These are phyloP conservation scores for Nibea coibor DNA, from an alignment of 2,113 vertebrate species.

Conservation along the genomic window DNA sequence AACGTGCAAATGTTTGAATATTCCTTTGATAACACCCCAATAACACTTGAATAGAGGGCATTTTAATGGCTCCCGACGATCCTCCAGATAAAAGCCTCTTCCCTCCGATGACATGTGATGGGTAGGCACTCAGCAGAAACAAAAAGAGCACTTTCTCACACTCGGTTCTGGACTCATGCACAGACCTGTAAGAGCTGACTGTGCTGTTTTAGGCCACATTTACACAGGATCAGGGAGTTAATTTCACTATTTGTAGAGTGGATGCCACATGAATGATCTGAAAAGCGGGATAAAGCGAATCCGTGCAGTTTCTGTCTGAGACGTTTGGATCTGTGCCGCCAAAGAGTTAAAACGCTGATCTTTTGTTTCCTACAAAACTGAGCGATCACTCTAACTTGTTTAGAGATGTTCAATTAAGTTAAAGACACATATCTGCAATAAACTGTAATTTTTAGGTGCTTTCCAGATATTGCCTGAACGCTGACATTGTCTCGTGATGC, in stretches of 20 bases:
- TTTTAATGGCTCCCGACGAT: background rate
- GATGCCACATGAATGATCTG: constrained; percentile 29
- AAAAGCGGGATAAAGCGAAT: constrained; percentile 28
- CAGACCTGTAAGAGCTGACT: constrained; percentile 51
- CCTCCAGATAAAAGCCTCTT: background rate
- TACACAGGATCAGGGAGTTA: constrained; percentile 37
- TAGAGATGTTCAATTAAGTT: constrained; percentile 31
- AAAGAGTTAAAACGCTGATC: constrained; percentile 44
- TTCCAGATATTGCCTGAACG: constrained; percentile 29
- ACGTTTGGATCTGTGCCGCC: constrained; percentile 18
- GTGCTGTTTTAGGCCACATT: constrained; percentile 47
- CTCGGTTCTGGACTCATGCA: constrained; percentile 35
- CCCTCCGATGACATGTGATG: constrained; percentile 17
- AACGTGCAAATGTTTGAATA: background rate
- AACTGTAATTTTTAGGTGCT: constrained; percentile 60
- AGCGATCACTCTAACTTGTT: constrained; percentile 23
- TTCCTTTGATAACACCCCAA: background rate
- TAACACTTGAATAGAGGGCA: background rate
- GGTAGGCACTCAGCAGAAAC: constrained; percentile 1
- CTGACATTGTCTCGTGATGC: constrained; percentile 2
- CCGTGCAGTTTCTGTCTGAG: constrained; percentile 9
- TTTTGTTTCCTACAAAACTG: constrained; percentile 46
- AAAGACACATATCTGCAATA: constrained; percentile 26
- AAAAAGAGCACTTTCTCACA: constrained; percentile 43
- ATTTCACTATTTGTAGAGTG: constrained; percentile 57